Conservation (phyloP, 2,888 invertebrate genomes). For the Mystacides longicornis region DNA sequence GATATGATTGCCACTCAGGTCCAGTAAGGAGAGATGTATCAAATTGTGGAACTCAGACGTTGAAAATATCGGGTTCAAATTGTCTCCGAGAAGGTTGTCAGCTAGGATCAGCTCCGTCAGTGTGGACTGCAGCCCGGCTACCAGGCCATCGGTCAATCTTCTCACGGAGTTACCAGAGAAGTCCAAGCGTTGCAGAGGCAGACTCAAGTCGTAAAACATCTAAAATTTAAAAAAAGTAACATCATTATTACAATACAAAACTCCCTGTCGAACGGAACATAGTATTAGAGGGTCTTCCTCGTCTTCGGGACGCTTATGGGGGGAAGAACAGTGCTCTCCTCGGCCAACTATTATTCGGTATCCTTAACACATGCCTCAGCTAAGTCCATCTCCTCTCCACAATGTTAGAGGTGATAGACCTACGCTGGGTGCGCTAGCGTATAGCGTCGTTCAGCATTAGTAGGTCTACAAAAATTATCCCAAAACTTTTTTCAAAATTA, state of each 20-base stretch:
- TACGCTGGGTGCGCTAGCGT: too few relatives aligned
- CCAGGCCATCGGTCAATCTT: constrained; percentile 67
- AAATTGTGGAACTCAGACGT: constrained; percentile 76
- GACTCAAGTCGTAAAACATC: constrained; percentile 63
- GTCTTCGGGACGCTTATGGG: too few relatives aligned
- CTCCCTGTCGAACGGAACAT: too few relatives aligned
- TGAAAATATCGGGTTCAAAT: constrained; percentile 84
- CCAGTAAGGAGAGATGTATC: constrained; percentile 62
- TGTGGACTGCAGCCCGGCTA: constrained; percentile 57
- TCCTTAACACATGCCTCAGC: too few relatives aligned
- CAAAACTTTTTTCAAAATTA: too few relatives aligned
- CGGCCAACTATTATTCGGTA: too few relatives aligned
- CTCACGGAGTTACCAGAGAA: constrained; percentile 76
- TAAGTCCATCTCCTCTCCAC: too few relatives aligned
- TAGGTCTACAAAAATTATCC: too few relatives aligned
- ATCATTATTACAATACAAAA: not conserved
- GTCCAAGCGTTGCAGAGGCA: constrained; percentile 70
- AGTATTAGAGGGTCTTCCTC: too few relatives aligned
- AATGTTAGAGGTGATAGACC: too few relatives aligned
- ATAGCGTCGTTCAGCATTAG: too few relatives aligned
- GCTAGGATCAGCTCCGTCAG: constrained; percentile 64
- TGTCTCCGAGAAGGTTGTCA: constrained; percentile 82
- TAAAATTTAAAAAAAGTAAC: constrained; percentile 29
- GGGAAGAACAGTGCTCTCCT: too few relatives aligned
- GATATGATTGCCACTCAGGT: constrained; percentile 74